Evolutionary conservation across 2,113 vertebrate genomes (phyloP), one percentile per base, ranked within the genome.

Genomic region (Peromyscus polionotus): DNA sequence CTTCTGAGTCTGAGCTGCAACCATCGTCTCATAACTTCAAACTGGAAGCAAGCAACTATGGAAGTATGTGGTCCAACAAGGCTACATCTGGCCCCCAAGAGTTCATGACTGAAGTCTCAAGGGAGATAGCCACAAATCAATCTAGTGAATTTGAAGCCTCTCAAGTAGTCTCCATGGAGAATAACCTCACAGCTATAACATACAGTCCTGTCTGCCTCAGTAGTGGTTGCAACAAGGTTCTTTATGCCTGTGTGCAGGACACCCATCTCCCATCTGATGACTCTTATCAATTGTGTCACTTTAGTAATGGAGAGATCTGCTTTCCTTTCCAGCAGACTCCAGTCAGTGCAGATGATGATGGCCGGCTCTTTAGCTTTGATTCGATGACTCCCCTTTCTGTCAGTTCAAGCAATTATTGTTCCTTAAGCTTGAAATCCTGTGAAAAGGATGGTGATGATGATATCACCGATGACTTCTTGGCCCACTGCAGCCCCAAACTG

Each of bases 401-500:
- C 97, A 99, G 99, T 98, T 99, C 99, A 86, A 99, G 99, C 99
- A 99, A 99, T 99, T 99, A 99, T 98, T 99, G 99, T 98, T 99
- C 99, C 98, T 99, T 99, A 98, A 99, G 99, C 98, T 99, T 99
- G 98, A 99, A 99, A 98, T 99, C 99, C 95, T 99, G 99, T 92
- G 99, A 99, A 98, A 99, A 99, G 97, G 99, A 99, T 84, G 99
- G 99, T 28, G 99, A 99, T 97, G 99, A 99, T 97, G 99, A 99
- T 97, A 99, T 99, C 97, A 99, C 99, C 86, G 99, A 99, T 97
- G 99, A 99, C 98, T 99, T 99, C 98, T 98, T 99, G 98, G 99
- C 99, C 98, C 99, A 99, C 95, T 99, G 99, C 99, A 99, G 99
- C 98, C 99, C 99, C 97, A 99, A 99, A 98, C 99, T 99, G 97